Percentiles rank a stretch among this genome's conserved stretches.
phyloP scores from a whole-genome alignment of 2,888 invertebrate species.

The Tenthredo distinguenda region DNA sequence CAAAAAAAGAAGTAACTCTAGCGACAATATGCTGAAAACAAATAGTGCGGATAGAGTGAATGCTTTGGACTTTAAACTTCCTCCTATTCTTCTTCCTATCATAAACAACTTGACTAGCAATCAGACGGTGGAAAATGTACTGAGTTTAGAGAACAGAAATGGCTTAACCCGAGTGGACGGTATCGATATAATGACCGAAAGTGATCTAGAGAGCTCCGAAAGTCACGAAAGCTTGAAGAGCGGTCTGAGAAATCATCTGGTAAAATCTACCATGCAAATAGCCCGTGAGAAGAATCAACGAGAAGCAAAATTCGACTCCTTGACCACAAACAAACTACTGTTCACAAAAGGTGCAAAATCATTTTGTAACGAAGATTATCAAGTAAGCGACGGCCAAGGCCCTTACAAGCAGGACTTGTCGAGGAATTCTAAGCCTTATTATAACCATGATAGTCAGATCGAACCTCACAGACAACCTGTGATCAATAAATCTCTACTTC shows the following conservation, averaged over 20 bases:
- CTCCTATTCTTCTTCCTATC: slow-evolving; percentile 86
- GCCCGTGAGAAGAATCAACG: slow-evolving; percentile 24
- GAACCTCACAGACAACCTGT: slow-evolving; percentile 60
- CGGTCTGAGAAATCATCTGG: slow-evolving; percentile 67
- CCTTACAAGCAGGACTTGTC: slow-evolving; percentile 4
- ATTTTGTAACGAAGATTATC: slow-evolving; percentile 39
- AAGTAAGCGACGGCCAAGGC: slow-evolving; percentile 12
- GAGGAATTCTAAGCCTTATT: slow-evolving; percentile 55
- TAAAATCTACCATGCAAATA: slow-evolving; percentile 59
- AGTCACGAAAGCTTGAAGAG: slow-evolving; percentile 70
- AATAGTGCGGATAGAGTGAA: slow-evolving; percentile 65
- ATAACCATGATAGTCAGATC: slow-evolving; percentile 51
- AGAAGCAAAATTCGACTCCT: slow-evolving; percentile 28
- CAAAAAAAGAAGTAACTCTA: slow-evolving; percentile 70
- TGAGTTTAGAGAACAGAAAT: slow-evolving; percentile 27
- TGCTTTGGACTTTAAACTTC: slow-evolving; percentile 79
- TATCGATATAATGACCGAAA: slow-evolving; percentile 63
- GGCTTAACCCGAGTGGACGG: slow-evolving; percentile 39
- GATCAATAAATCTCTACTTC: slow-evolving; percentile 36
- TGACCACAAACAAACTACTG: slow-evolving; percentile 16
- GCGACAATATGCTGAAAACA: slow-evolving; percentile 67
- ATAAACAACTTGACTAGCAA: slow-evolving; percentile 81
- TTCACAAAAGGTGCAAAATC: slow-evolving; percentile 31
- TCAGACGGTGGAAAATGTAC: slow-evolving; percentile 62
- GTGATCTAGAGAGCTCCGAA: slow-evolving; percentile 72